Conservation (phyloP, 2,797 vertebrate species). For the Phoeniculus purpureus region DNA sequence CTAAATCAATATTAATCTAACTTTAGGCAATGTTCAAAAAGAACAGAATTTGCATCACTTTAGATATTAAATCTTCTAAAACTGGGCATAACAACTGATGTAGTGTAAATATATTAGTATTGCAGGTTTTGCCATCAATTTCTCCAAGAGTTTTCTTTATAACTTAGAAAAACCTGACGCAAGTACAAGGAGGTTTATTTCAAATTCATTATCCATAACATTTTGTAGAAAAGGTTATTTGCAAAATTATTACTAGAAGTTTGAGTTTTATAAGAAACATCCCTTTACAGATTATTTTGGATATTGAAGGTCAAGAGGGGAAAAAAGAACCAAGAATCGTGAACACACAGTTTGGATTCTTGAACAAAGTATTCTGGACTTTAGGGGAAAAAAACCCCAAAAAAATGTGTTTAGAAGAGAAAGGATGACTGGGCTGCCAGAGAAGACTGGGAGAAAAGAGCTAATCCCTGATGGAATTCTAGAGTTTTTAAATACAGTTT, state of each 20-base stretch:
- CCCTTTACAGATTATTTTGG: neutral
- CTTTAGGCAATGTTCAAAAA: neutral
- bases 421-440: neutral
- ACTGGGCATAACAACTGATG: neutral
- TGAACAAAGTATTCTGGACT: neutral
- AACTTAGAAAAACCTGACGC: neutral
- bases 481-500: neutral
- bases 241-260: neutral
- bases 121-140: neutral
- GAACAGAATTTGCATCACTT: neutral
- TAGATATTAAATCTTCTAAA: neutral
- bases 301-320: neutral
- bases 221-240: fast-evolving
- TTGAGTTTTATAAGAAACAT: neutral
- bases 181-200: neutral
- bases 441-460: neutral
- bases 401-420: neutral
- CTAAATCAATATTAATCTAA: neutral
- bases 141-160: neutral
- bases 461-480: neutral
- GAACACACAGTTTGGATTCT: neutral
- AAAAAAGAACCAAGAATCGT: neutral
- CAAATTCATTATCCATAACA: neutral
- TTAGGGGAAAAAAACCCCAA: neutral
- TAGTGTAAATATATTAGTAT: neutral